These are phyloP conservation scores for Chaetodon auriga DNA, from an alignment of 2,113 vertebrate genomes.

Conservation along the genomic window DNA sequence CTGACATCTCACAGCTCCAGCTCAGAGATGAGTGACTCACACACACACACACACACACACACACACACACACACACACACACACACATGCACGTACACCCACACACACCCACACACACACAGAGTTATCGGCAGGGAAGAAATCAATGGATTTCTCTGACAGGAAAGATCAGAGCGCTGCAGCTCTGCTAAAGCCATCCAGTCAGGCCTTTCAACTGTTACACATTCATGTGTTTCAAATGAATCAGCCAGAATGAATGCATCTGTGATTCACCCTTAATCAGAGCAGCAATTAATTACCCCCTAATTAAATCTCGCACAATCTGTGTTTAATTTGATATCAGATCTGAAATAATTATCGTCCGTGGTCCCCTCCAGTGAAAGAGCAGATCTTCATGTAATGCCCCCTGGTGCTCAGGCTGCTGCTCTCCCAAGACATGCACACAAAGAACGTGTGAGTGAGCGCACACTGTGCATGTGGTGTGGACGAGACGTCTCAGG, in stretches of 20 bases:
- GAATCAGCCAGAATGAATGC: constrained; percentile 26
- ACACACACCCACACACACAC: constrained; percentile 32
- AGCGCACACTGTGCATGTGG: background rate
- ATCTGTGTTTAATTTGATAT: constrained; percentile 67
- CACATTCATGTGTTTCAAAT: constrained; percentile 32
- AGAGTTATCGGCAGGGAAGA: constrained; percentile 36
- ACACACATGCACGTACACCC: constrained; percentile 29
- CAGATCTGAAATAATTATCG: constrained; percentile 62
- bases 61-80: constrained; percentile 35
- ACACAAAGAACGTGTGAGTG: background rate
- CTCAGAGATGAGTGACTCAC: constrained; percentile 41
- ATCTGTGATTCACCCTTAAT: constrained; percentile 55
- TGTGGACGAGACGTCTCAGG: background rate
- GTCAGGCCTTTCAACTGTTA: background rate
- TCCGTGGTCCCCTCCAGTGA: constrained; percentile 33
- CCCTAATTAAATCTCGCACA: constrained; percentile 54
- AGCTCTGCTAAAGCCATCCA: constrained; percentile 23
- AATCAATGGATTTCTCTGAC: constrained; percentile 59
- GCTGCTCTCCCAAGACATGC: background rate
- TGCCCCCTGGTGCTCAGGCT: constrained; percentile 3
- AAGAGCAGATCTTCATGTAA: constrained; percentile 48
- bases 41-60: constrained; percentile 8
- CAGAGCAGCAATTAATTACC: constrained; percentile 56
- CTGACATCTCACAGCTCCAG: constrained; percentile 57
- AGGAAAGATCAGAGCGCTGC: constrained; percentile 18